Base-by-base conservation (phyloP, 2,797 vertebrate genomes). In the Euthynnus affinis region DNA sequence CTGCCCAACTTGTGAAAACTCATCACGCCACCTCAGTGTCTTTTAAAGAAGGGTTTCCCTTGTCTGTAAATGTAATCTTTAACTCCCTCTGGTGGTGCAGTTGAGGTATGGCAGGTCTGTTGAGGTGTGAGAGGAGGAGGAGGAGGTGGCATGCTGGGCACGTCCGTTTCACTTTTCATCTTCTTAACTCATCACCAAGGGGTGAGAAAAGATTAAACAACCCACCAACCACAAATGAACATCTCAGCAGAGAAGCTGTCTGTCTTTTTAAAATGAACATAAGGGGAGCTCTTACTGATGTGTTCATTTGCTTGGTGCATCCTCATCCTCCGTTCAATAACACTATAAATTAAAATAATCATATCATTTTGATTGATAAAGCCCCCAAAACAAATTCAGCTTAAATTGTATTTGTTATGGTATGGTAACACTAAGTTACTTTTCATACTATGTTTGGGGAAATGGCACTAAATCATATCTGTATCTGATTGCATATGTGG, bases 1-100 rank as follows among this genome's bases (percentile, higher is more conserved):
- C 25, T 29, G 23, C 15, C 57, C 25, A 42, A 18, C 46, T 32
- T 78, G 56, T 68, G 29, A 68, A 49, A 27, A 51, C 32, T 48
- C 67, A 17, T 22, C 44, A 34, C 17, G 44, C 55, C 55, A 37
- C 40, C 58, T 25, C 27, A 15, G 14, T 46, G 1, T 56, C 46
- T 40, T 40, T 0, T 32, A 23, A 25, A 46, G 22, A 61, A 14
- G 23, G 32, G 17, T 8, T 2, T 57, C 27, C 17, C 23, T 46
- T 71, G 49, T 40, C 2, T 65, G 73, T 1, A 4, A 20, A 78
- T 32, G 2, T 51, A 25, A 42, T 46, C 37, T 75, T 46, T 46
- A 20, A 0, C 80, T 13, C 87, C 91, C 83, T 80, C 91, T 84
- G 48, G 70, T 89, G 92, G 85, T 6, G 17, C 0, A n/a, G 22